These are phyloP conservation scores for Cephalopterus ornatus DNA, from an alignment of 2,113 vertebrate genomes.

Conservation along the genomic window DNA sequence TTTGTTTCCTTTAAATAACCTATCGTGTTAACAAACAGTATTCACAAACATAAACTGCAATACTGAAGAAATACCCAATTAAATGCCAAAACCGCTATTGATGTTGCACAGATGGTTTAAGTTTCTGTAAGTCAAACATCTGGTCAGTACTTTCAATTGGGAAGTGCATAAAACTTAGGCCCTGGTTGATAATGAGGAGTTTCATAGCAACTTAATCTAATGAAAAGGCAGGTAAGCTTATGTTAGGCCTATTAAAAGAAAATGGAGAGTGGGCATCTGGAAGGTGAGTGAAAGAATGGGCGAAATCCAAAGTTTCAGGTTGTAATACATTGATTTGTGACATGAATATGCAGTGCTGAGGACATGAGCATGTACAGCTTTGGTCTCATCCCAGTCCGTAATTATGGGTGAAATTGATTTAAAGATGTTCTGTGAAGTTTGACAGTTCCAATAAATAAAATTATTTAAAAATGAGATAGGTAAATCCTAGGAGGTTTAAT, in stretches of 20 bases:
- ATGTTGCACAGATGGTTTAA: slow-evolving; percentile 57
- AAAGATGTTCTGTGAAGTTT: background rate
- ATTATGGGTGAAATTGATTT: slow-evolving; percentile 42
- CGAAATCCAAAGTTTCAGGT: background rate
- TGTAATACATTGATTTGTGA: background rate
- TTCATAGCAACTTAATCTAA: background rate
- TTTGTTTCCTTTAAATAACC: slow-evolving; percentile 44
- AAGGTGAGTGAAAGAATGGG: background rate
- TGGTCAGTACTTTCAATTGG: slow-evolving; percentile 25
- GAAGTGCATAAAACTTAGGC: slow-evolving; percentile 17
- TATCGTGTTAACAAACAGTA: slow-evolving; percentile 35
- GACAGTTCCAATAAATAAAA: slow-evolving; percentile 42
- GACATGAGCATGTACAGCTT: background rate
- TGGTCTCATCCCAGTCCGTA: background rate
- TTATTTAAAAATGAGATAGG: background rate
- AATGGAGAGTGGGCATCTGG: background rate
- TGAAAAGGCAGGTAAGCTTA: slow-evolving; percentile 31
- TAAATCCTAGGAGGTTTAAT: background rate
- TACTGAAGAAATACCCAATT: slow-evolving; percentile 64
- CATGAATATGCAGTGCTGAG: background rate
- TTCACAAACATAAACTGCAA: slow-evolving; percentile 42
- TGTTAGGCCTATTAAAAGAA: slow-evolving; percentile 15
- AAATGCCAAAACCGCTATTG: slow-evolving; percentile 40
- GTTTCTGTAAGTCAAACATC: slow-evolving; percentile 39
- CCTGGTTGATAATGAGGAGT: slow-evolving; percentile 18